Percentiles rank a stretch among this genome's conserved stretches.
These are phyloP conservation scores for Diarsia dahlii DNA, from an alignment of 2,888 invertebrate species.

Conservation along the genomic window DNA sequence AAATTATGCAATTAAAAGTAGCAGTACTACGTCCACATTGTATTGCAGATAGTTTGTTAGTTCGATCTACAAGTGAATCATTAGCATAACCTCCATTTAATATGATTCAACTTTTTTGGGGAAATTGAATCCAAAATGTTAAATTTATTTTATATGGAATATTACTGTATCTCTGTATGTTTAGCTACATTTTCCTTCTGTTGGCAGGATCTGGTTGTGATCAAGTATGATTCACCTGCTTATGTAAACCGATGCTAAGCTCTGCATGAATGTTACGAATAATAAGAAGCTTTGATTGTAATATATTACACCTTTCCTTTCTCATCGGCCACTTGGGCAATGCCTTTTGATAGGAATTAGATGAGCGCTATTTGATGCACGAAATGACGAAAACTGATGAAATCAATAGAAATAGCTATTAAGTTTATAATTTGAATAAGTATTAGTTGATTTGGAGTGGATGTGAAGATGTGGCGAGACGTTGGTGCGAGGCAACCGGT, in stretches of 20 bases:
- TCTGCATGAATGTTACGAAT: conserved; percentile 17
- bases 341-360: conserved; percentile 28
- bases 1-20: neutral
- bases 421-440: conserved; percentile 64
- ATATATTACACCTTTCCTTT: conserved; percentile 25
- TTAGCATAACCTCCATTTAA: conserved; percentile 1
- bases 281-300: conserved; percentile 14
- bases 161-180: conserved; percentile 12
- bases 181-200: conserved; percentile 27
- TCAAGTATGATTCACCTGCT: conserved; percentile 48
- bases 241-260: conserved; percentile 30
- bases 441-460: conserved; percentile 65
- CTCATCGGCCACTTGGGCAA: conserved; percentile 19
- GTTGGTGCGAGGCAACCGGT: conserved; percentile 81
- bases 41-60: neutral
- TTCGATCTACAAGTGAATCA: neutral
- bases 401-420: conserved; percentile 58
- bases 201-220: conserved; percentile 36
- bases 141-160: conserved; percentile 31
- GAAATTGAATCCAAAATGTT: conserved; percentile 12
- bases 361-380: conserved; percentile 15
- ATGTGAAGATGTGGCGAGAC: conserved; percentile 71
- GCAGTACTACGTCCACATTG: neutral
- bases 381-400: conserved; percentile 45
- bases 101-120: conserved; percentile 15